These are phyloP conservation scores for Perca fluviatilis DNA, from an alignment of 2,113 vertebrate genomes.

Conservation along the genomic window DNA sequence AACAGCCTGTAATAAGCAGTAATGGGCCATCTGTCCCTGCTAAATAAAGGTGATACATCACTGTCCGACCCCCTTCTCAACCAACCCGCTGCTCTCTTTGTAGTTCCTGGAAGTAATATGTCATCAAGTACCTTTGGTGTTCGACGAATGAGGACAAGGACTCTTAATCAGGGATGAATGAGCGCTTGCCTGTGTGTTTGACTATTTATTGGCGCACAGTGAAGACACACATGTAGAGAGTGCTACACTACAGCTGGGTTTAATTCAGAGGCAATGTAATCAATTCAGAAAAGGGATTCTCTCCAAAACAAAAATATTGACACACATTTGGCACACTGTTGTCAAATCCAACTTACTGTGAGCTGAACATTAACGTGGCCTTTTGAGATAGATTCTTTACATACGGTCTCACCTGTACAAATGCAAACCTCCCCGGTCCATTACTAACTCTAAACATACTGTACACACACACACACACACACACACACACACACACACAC, in stretches of 20 bases:
- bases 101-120: conserved; percentile 69
- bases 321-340: conserved; percentile 32
- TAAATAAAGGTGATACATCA: conserved; percentile 78
- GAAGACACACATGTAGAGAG: conserved; percentile 28
- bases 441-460: conserved; percentile 45
- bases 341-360: conserved; percentile 30
- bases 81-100: conserved; percentile 58
- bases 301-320: conserved; percentile 56
- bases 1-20: conserved; percentile 67
- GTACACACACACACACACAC: conserved; percentile 7
- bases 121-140: conserved; percentile 62
- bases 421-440: background rate
- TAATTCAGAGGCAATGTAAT: conserved; percentile 49
- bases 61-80: conserved; percentile 19
- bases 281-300: conserved; percentile 46
- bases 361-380: background rate
- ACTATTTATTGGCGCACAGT: conserved; percentile 40
- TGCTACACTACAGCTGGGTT: conserved; percentile 57
- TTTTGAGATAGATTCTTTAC: conserved; percentile 12
- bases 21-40: conserved; percentile 71
- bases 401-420: conserved; percentile 19
- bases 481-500: too few relatives aligned
- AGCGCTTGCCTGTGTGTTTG: conserved; percentile 15
- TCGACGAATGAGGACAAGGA: conserved; percentile 38
- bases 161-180: conserved; percentile 60